These are phyloP conservation scores for Lampropteryx suffumata DNA, from an alignment of 2,888 invertebrate species.

Conservation along the genomic window DNA sequence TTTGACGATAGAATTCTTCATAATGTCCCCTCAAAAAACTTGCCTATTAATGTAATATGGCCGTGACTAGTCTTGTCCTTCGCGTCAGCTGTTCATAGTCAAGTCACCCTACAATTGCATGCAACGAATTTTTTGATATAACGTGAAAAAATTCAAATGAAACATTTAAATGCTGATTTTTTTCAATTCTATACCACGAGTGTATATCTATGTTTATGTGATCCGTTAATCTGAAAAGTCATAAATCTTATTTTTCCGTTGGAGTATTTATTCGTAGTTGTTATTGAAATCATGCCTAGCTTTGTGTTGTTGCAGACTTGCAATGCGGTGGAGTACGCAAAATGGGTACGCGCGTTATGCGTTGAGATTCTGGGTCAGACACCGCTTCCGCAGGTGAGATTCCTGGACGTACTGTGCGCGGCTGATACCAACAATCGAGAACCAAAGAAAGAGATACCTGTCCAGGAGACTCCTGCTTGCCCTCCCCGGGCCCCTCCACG, in stretches of 20 bases:
- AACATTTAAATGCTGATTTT: conserved; percentile 36
- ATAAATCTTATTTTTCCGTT: conserved; percentile 44
- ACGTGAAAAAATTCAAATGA: conserved; percentile 38
- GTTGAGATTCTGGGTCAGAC: conserved; percentile 89
- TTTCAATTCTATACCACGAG: conserved; percentile 29
- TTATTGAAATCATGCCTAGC: conserved; percentile 42
- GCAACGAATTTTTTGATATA: conserved; percentile 30
- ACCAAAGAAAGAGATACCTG: conserved; percentile 66
- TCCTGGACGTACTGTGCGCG: conserved; percentile 86
- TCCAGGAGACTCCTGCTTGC: conserved; percentile 60
- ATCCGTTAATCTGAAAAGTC: conserved; percentile 37
- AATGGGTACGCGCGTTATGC: conserved; percentile 89
- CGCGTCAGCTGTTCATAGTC: conserved; percentile 53
- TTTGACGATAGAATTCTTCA: conserved; percentile 44
- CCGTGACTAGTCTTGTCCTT: conserved; percentile 55
- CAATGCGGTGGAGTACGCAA: conserved; percentile 86
- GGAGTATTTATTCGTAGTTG: conserved; percentile 25
- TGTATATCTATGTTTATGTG: neutral
- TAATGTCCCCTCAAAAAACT: conserved; percentile 39
- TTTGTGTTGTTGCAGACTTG: conserved; percentile 84
- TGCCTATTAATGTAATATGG: conserved; percentile 49
- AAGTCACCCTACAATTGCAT: conserved; percentile 48
- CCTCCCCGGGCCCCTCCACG: conserved; percentile 74
- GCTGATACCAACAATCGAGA: conserved; percentile 75
- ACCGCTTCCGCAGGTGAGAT: conserved; percentile 87